A percentile compares a stretch with the other conserved stretches of the same genome.
phyloP scores from a whole-genome alignment of 2,113 vertebrate species.

The Drymodes brunneopygia region DNA sequence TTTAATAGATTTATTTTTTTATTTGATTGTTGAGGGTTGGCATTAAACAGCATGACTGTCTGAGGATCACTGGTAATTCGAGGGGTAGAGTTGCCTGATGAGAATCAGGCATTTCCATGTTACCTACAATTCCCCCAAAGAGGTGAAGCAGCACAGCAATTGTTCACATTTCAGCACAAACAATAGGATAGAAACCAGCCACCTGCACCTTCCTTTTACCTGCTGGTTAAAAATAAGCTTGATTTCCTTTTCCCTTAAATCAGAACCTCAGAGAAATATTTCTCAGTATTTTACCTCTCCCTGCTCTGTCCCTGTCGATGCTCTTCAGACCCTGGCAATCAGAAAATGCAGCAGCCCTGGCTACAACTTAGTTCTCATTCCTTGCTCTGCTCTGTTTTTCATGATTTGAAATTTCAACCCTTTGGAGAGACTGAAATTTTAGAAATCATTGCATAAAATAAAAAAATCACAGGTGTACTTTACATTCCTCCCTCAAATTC shows the following conservation, averaged over 20 bases:
- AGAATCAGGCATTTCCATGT: conserved; percentile 7
- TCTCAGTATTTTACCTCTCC: neutral
- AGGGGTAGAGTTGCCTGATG: neutral
- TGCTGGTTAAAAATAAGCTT: neutral
- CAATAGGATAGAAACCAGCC: neutral
- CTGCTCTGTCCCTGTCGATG: neutral
- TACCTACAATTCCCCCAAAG: neutral
- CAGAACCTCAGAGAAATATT: neutral
- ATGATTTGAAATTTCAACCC: neutral
- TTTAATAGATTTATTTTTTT: neutral
- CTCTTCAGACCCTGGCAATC: neutral
- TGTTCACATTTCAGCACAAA: neutral
- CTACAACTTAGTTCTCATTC: neutral
- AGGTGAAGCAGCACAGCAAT: neutral
- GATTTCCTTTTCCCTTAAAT: neutral
- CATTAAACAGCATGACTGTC: neutral
- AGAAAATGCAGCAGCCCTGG: neutral
- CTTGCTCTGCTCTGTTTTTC: neutral
- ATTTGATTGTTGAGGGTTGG: neutral
- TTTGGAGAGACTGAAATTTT: neutral
- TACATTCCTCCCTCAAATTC: neutral
- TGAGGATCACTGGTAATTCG: conserved; percentile 5
- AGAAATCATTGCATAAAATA: neutral
- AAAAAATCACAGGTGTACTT: neutral
- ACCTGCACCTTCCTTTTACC: neutral